phyloP scores from a whole-genome alignment of 2,113 vertebrate genomes.

The Diadophis punctatus region DNA sequence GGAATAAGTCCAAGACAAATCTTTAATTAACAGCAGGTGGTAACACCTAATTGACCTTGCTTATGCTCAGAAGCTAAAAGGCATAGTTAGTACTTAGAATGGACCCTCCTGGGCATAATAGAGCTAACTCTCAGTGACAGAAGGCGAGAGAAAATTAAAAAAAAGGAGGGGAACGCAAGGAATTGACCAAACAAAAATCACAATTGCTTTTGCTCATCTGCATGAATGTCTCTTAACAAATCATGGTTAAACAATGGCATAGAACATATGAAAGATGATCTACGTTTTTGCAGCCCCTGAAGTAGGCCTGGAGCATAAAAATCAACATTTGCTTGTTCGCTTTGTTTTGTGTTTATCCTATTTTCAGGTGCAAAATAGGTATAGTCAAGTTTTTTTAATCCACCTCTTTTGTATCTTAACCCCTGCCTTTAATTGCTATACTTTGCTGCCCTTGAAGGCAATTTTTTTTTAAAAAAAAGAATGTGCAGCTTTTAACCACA shows the following conservation, averaged over 20 bases:
- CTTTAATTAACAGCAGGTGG: constrained; percentile 11
- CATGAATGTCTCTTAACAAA: neutral
- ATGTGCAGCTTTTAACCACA: neutral
- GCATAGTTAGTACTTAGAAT: neutral
- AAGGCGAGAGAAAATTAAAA: neutral
- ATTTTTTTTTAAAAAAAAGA: neutral
- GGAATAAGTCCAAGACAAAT: constrained; percentile 33
- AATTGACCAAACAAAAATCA: neutral
- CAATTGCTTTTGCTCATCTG: neutral
- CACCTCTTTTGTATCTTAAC: neutral
- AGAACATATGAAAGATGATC: neutral
- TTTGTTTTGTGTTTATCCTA: neutral
- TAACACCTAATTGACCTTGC: neutral
- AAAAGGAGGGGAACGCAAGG: neutral
- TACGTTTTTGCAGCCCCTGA: neutral
- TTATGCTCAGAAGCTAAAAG: neutral
- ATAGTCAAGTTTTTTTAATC: neutral
- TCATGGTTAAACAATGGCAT: neutral
- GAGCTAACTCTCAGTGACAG: neutral
- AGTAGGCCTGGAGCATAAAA: neutral
- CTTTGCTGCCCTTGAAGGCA: neutral
- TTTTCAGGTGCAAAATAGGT: neutral
- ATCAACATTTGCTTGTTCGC: neutral
- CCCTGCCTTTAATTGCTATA: neutral
- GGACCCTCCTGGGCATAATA: neutral